Evolutionary conservation across 2,888 invertebrate species (phyloP), one percentile per base, ranked within the genome.

Genomic region (Ariolimax columbianus): DNA sequence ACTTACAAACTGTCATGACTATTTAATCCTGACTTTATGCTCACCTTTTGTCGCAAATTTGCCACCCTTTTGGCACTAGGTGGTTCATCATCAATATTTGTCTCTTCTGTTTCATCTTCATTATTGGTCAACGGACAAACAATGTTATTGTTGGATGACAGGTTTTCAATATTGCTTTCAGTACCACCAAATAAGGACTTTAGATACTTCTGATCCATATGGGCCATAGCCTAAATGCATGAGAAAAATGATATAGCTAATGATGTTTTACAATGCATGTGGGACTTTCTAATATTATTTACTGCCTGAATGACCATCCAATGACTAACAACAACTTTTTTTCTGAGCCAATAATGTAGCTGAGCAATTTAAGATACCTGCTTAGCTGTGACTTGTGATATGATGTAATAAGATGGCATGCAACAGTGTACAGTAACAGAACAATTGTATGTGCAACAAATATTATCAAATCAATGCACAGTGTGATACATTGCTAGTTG

Each of bases 21-120:
- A 47, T 47, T n/a, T 6, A 47, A 14, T 47, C 6, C 47, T 47
- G 14, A 47, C 47, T 9, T 47, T n/a, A 43, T 14, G 30, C 73
- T 47, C 59, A 84, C 84, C 84, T 80, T 84, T n/a, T 75, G 80
- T 63, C 59, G 79, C 33, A 84, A 30, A 63, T 33, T 75, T 14
- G 59, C 40, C 9, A 80, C 75, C 51, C 55, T 80, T 51, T 80
- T 40, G 33, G 66, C 80, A 84, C 80, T 80, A n/a, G 73, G 73
- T 36, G 84, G 80, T 33, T 84, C 84, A 79, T 84, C 84, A 66
- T 84, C 84, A 66, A 84, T 84, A 43, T 84, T 84, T 33, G 84
- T 84, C 75, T 84, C 84, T 33, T 84, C 84, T 33, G 23, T 70
- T 17, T 79, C 84, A 36, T 68, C 38, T n/a, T 77, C 68, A 55